Base-by-base conservation (phyloP, 2,888 invertebrate genomes). In the Acanthosepion lycidas region DNA sequence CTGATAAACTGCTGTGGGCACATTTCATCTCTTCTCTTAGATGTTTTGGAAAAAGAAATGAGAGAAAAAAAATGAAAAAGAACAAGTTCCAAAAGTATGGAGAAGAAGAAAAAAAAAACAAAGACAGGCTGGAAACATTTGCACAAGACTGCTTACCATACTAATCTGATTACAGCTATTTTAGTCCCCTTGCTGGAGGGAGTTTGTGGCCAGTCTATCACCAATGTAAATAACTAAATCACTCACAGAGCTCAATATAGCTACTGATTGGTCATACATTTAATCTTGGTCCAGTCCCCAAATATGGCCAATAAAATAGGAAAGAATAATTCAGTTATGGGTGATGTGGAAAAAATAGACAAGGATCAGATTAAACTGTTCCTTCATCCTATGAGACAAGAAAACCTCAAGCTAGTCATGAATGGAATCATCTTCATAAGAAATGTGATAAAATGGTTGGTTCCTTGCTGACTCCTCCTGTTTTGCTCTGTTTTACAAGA, bases 221-320 rank as follows among this genome's bases (percentile, higher is more conserved):
- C 78, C 78, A 78, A 78, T 78, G 78, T 18, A 78, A 78, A 78
- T 78, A 78, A 33, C n/a, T 78, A 78, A 78, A 78, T 78, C 78
- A 78, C 78, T 78, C 78, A 78, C 15, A 78, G 78, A 78, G 33
- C 78, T 78, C 78, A 78, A 78, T 78, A 78, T 78, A 78, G 78
- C n/a, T 15, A 33, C n/a, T 78, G 78, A 78, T 78, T 78, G 78
- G 78, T 78, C 78, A 33, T 78, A n/a, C 78, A 33, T 33, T 78
- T 78, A 78, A 78, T 78, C 78, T n/a, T 78, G 78, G 78, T n/a
- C 78, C n/a, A 78, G n/a, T 78, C n/a, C 78, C n/a, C 78, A 78
- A 78, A 78, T n/a, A 78, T 78, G 78, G 78, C 78, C n/a, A 33
- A 78, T 33, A 18, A 78, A n/a, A 78, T 78, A 78, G 78, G 9